phyloP scores from a whole-genome alignment of 1,140 invertebrate genomes.

The Orius laevigatus region DNA sequence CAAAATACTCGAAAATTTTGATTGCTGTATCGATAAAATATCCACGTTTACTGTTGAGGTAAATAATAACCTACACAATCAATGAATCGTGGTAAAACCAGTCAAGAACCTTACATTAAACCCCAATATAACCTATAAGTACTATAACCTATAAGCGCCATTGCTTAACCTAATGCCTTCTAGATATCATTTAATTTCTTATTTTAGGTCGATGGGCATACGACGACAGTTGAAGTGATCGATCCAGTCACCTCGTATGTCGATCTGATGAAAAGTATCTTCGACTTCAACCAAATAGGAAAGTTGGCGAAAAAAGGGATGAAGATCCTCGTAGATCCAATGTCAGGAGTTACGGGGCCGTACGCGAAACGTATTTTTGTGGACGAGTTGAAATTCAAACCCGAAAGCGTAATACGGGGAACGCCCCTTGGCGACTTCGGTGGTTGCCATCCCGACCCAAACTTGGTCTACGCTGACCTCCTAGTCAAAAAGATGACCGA shows the following conservation, averaged over 20 bases:
- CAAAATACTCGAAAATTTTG: constrained; percentile 56
- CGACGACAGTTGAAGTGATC: constrained; percentile 78
- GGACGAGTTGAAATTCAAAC: constrained; percentile 62
- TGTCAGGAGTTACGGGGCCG: constrained; percentile 95
- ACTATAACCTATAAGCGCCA: constrained; percentile 13
- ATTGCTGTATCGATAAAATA: constrained; percentile 57
- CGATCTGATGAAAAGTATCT: constrained; percentile 88
- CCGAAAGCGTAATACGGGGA: constrained; percentile 46
- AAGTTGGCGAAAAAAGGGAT: constrained; percentile 42
- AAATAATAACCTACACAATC: too few species aligned
- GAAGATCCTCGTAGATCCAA: constrained; percentile 77
- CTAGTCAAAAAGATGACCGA: constrained; percentile 62
- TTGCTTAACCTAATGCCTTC: too few species aligned
- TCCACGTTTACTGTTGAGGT: constrained; percentile 41
- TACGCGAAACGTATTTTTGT: constrained; percentile 84
- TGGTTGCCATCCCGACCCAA: constrained; percentile 94
- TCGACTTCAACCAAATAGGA: constrained; percentile 56
- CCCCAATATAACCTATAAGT: too few species aligned
- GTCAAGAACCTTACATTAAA: too few species aligned
- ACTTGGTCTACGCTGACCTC: constrained; percentile 86
- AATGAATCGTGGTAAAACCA: too few species aligned
- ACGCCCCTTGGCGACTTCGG: constrained; percentile 86
- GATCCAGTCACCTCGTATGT: constrained; percentile 87
- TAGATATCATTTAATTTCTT: constrained; percentile 23
- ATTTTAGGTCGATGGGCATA: constrained; percentile 46